A percentile compares a stretch with the other conserved stretches of the same genome.
Conservation (phyloP, 2,113 vertebrate genomes). For the Leptobrachium leishanense region DNA sequence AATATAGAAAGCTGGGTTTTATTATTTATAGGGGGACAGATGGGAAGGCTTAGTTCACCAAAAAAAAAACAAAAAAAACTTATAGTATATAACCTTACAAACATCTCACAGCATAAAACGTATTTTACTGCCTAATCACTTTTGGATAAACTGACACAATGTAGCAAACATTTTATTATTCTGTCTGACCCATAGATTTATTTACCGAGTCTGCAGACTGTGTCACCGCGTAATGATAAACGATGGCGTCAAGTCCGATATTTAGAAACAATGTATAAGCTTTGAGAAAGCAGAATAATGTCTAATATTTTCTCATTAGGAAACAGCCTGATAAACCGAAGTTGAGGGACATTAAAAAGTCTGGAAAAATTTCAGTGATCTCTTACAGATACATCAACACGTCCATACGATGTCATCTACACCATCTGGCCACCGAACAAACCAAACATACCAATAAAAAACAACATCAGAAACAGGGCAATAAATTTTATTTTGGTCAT, state of each 20-base stretch:
- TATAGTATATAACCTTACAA: neutral
- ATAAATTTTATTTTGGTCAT: slow-evolving; percentile 9
- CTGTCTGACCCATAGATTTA: neutral
- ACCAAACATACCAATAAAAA: slow-evolving; percentile 28
- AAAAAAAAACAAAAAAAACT: neutral
- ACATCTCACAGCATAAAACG: neutral
- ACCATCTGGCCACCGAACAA: slow-evolving; percentile 31
- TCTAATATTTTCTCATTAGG: neutral
- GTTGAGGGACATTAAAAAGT: neutral
- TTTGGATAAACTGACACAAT: neutral
- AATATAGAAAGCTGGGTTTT: slow-evolving; percentile 2
- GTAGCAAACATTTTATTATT: neutral
- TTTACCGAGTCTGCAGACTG: neutral
- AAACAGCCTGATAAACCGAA: neutral
- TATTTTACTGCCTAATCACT: slow-evolving; percentile 1
- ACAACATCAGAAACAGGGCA: neutral
- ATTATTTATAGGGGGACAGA: slow-evolving; percentile 31
- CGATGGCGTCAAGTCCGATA: neutral
- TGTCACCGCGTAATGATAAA: neutral
- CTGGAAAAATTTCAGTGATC: neutral
- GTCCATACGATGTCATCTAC: slow-evolving; percentile 2
- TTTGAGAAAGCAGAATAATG: neutral
- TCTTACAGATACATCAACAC: slow-evolving; percentile 10
- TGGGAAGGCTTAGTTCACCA: neutral
- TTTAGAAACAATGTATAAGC: neutral